Evolutionary conservation across 2,113 vertebrate species (phyloP).

Genomic region (Pandion haliaetus): DNA sequence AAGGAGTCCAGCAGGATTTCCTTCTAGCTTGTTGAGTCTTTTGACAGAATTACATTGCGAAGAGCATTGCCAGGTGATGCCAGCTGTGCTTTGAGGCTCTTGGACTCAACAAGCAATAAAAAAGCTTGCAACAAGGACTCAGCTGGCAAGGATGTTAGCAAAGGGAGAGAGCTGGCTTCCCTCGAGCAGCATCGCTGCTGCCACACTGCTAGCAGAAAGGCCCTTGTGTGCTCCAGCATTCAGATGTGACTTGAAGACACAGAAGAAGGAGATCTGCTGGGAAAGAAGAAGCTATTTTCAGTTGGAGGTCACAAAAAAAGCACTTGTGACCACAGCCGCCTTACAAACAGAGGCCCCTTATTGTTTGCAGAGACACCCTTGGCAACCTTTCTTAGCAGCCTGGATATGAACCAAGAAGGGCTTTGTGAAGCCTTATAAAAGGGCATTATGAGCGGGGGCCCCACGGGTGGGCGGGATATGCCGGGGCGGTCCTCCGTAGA

Average conservation of each 20-base stretch:
- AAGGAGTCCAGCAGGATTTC: neutral
- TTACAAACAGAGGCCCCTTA: conserved; percentile 41
- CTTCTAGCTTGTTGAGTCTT: neutral
- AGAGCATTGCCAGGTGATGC: neutral
- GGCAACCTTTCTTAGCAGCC: conserved; percentile 29
- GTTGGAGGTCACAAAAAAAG: conserved; percentile 29
- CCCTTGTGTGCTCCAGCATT: neutral
- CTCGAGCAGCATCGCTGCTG: neutral
- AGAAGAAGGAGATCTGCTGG: conserved; percentile 5
- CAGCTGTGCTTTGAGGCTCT: neutral
- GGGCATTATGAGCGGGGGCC: conserved; percentile 28
- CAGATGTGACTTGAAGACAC: neutral
- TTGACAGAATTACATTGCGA: neutral
- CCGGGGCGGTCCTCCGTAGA: neutral
- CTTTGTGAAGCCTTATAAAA: conserved; percentile 61
- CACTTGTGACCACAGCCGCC: neutral
- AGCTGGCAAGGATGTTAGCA: neutral
- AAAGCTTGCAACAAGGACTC: neutral
- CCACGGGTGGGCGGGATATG: neutral
- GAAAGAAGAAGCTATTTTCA: conserved; percentile 42
- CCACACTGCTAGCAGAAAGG: neutral
- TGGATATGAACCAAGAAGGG: conserved; percentile 51
- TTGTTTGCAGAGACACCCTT: conserved; percentile 54
- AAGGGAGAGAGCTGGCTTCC: neutral
- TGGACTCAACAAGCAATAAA: neutral